A percentile compares a stretch with the other conserved stretches of the same genome.
These are phyloP conservation scores for Semicossyphus pulcher DNA, from an alignment of 2,113 vertebrate species.

Conservation along the genomic window DNA sequence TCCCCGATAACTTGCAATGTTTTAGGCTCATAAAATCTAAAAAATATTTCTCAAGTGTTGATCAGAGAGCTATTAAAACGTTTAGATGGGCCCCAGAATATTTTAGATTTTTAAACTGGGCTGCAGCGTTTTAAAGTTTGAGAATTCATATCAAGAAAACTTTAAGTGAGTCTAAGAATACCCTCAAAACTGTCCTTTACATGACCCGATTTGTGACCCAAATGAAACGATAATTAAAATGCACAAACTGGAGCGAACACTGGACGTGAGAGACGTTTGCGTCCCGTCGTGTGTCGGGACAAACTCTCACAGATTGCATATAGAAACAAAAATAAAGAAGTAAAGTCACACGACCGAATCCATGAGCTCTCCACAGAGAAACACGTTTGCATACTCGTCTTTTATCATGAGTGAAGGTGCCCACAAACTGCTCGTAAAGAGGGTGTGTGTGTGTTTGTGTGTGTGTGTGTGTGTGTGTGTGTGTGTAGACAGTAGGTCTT, in stretches of 20 bases:
- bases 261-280: slow-evolving; percentile 7
- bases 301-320: slow-evolving; percentile 74
- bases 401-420: slow-evolving; percentile 62
- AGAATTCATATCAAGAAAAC: no score
- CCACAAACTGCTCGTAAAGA: slow-evolving; percentile 36
- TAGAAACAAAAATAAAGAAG: slow-evolving; percentile 33
- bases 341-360: slow-evolving; percentile 71
- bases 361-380: slow-evolving; percentile 46
- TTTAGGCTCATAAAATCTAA: no score
- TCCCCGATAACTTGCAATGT: no score
- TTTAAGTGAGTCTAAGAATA: no score
- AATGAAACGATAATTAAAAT: neutral
- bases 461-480: slow-evolving; percentile 25
- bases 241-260: neutral
- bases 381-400: slow-evolving; percentile 64
- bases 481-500: slow-evolving; percentile 42
- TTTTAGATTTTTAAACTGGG: no score
- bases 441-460: slow-evolving; percentile 18
- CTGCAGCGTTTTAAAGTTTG: no score
- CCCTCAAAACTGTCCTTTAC: no score
- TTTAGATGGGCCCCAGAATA: no score
- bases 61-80: no score
- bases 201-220: slow-evolving; percentile 24
- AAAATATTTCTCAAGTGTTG: no score
- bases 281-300: slow-evolving; percentile 28